These are phyloP conservation scores for Rhabdomys pumilio DNA, from an alignment of 2,797 vertebrate species.

Conservation along the genomic window DNA sequence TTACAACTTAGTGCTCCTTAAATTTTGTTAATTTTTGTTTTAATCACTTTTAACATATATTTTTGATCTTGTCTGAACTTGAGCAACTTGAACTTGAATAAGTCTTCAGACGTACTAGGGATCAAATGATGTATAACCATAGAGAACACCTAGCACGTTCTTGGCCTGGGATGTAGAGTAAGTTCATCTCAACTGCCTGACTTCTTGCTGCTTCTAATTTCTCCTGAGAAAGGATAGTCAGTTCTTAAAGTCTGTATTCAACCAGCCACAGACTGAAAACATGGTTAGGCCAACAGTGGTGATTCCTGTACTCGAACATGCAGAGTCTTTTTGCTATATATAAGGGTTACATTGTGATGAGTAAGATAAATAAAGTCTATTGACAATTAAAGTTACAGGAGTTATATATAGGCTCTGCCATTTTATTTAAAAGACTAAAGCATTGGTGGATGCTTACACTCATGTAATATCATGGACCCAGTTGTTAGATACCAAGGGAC, in stretches of 20 bases:
- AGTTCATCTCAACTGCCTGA: neutral
- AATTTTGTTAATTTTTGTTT: constrained; percentile 55
- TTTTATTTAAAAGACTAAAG: neutral
- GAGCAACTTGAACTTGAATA: neutral
- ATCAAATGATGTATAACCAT: constrained; percentile 45
- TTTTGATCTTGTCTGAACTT: neutral
- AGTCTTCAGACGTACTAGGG: neutral
- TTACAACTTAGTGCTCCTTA: constrained; percentile 42
- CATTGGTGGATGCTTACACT: neutral
- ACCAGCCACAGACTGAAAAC: neutral
- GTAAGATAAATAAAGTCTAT: neutral
- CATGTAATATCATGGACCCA: neutral
- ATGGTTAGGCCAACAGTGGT: neutral
- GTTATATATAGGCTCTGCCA: neutral
- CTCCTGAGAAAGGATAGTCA: neutral
- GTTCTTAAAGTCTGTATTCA: neutral
- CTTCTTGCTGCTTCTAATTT: neutral
- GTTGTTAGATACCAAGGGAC: neutral
- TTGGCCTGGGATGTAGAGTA: neutral
- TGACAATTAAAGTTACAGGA: neutral
- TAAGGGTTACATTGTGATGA: neutral
- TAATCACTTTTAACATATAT: constrained; percentile 51
- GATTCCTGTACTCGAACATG: neutral
- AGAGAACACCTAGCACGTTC: neutral
- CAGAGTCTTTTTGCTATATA: neutral